Evolutionary conservation across 2,797 vertebrate species (phyloP).

Genomic region (Lepus townsendii): DNA sequence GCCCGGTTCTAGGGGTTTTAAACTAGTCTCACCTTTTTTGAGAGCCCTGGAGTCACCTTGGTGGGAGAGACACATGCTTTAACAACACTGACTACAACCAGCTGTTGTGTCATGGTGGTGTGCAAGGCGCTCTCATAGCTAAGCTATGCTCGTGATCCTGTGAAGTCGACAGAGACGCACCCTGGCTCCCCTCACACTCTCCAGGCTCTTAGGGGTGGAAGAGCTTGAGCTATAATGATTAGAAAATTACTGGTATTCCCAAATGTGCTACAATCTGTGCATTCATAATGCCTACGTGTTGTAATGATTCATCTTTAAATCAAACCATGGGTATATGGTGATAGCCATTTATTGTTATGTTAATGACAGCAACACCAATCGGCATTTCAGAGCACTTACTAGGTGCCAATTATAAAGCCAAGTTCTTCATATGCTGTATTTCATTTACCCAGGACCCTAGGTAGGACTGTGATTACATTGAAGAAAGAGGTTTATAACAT

Average conservation of each 20-base stretch:
- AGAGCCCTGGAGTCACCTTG: conserved; percentile 1
- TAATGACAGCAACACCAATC: background rate
- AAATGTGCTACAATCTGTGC: background rate
- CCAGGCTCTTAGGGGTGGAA: background rate
- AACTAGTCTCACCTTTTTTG: background rate
- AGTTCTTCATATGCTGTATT: background rate
- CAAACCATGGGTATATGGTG: background rate
- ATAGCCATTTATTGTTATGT: conserved; percentile 10
- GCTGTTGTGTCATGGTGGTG: background rate
- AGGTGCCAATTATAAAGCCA: background rate
- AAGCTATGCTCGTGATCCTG: background rate
- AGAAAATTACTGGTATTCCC: conserved; percentile 8
- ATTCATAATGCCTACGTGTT: conserved; percentile 9
- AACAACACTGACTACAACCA: conserved; percentile 2
- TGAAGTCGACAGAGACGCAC: background rate
- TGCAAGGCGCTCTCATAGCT: background rate
- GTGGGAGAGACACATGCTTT: background rate
- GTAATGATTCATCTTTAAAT: background rate
- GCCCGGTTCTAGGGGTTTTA: conserved; percentile 17
- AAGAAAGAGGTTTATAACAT: conserved; percentile 11
- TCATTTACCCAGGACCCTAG: background rate
- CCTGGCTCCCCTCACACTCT: background rate
- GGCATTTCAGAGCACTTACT: conserved; percentile 16
- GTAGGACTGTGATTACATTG: background rate
- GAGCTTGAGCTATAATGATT: background rate